Percentiles rank a stretch among this genome's conserved stretches.
phyloP scores from a whole-genome alignment of 2,888 invertebrate species.

The Pristionchus mayeri region DNA sequence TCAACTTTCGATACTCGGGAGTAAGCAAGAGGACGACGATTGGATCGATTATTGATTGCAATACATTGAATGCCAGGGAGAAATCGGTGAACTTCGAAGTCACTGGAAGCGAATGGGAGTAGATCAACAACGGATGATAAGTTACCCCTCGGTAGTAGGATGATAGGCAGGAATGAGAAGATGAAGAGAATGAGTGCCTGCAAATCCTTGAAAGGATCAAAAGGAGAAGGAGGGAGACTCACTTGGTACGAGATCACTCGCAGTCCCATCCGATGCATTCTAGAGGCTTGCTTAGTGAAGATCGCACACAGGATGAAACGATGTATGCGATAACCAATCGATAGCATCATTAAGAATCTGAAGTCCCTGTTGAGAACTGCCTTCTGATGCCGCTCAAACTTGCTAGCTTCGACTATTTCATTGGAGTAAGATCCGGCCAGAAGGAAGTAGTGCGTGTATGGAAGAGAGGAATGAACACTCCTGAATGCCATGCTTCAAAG shows the following conservation, averaged over 20 bases:
- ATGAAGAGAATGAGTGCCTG: slow-evolving; percentile 3
- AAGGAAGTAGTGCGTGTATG: neutral
- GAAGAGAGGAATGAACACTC: neutral
- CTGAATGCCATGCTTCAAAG: too few species aligned
- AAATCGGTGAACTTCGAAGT: neutral
- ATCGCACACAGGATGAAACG: neutral
- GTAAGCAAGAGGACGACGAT: neutral
- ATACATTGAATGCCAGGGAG: neutral
- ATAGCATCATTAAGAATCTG: neutral
- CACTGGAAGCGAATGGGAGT: neutral
- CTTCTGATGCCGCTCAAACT: neutral
- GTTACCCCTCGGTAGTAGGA: neutral
- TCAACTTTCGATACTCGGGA: slow-evolving; percentile 4
- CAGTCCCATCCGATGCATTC: neutral
- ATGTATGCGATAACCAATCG: slow-evolving; percentile 7
- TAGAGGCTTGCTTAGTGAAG: slow-evolving; percentile 3
- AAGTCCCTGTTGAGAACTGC: neutral
- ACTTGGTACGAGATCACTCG: neutral
- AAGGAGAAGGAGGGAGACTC: neutral
- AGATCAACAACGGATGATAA: too few species aligned
- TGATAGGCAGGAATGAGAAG: neutral
- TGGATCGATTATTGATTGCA: slow-evolving; percentile 12
- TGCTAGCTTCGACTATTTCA: neutral
- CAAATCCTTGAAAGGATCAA: neutral
- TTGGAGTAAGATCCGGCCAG: neutral